A percentile compares a stretch with the other conserved stretches of the same genome.
Conservation (phyloP, 2,113 vertebrate genomes). For the Siphamia tubifer region DNA sequence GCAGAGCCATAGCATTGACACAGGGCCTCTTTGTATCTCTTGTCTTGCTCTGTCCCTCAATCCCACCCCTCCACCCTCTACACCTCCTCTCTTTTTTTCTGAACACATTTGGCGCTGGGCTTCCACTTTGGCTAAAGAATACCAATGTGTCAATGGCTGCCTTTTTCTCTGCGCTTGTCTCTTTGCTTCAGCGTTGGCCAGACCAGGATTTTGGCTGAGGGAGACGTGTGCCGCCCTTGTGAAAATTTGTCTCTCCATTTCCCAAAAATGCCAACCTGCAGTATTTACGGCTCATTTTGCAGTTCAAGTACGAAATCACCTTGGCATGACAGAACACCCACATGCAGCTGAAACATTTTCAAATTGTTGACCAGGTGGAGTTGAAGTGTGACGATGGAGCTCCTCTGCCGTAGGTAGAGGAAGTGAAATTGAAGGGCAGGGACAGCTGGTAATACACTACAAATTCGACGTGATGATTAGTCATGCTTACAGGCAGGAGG, state of each 20-base stretch:
- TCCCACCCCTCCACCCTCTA: not conserved
- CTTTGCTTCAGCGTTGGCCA: slow-evolving; percentile 40
- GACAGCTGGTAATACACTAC: slow-evolving; percentile 36
- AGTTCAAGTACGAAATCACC: slow-evolving; percentile 12
- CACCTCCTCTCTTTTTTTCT: slow-evolving; percentile 49
- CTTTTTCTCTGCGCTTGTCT: slow-evolving; percentile 41
- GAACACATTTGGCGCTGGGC: slow-evolving; percentile 60
- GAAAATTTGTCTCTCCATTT: slow-evolving; percentile 46
- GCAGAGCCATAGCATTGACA: slow-evolving; percentile 50
- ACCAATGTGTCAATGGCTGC: slow-evolving; percentile 66
- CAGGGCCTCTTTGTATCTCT: slow-evolving; percentile 69
- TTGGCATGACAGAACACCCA: slow-evolving; percentile 10
- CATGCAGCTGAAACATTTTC: slow-evolving; percentile 17
- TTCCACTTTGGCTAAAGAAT: slow-evolving; percentile 68
- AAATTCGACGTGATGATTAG: slow-evolving; percentile 44
- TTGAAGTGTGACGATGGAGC: slow-evolving; percentile 20
- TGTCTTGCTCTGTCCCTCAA: slow-evolving; percentile 50
- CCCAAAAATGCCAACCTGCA: slow-evolving; percentile 45
- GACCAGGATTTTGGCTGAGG: slow-evolving; percentile 39
- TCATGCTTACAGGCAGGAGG: slow-evolving; percentile 41
- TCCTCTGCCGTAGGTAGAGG: slow-evolving; percentile 24
- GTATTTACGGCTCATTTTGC: slow-evolving; percentile 23
- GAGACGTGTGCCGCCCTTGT: slow-evolving; percentile 46
- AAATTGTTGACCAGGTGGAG: not conserved
- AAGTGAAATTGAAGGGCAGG: slow-evolving; percentile 30